These are phyloP conservation scores for Stegodyphus dumicola DNA, from an alignment of 1,140 invertebrate genomes.

Conservation along the genomic window DNA sequence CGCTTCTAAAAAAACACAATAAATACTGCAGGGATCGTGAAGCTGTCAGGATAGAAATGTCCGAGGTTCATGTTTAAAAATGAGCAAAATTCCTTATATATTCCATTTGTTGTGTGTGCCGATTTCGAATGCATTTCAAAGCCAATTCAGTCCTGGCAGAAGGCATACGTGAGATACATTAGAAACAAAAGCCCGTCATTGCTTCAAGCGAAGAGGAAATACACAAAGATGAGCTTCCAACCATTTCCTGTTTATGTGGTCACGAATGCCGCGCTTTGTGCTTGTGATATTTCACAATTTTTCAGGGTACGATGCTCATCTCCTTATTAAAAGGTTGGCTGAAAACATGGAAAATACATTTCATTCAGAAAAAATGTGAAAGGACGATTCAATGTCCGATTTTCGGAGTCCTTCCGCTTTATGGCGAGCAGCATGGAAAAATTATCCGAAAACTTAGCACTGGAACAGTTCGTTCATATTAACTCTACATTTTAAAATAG, in stretches of 20 bases:
- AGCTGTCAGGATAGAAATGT: too few species aligned
- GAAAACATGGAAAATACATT: conserved; percentile 9
- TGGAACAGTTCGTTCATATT: neutral
- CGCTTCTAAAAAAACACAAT: too few species aligned
- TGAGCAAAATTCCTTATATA: neutral
- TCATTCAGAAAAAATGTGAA: neutral
- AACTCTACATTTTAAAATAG: neutral
- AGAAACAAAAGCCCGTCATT: neutral
- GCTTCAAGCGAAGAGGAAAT: neutral
- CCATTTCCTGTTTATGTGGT: neutral
- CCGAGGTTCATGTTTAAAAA: too few species aligned
- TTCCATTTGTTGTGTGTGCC: neutral
- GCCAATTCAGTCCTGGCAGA: neutral
- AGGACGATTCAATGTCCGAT: conserved; percentile 20
- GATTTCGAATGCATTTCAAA: conserved; percentile 3
- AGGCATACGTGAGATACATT: neutral
- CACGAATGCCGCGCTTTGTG: neutral
- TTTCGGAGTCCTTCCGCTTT: conserved; percentile 65
- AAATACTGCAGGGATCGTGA: too few species aligned
- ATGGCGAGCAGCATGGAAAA: conserved; percentile 19
- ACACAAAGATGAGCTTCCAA: neutral
- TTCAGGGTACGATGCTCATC: neutral
- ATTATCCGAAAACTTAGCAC: neutral
- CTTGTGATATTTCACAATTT: neutral
- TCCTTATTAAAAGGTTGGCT: neutral